A percentile compares a stretch with the other conserved stretches of the same genome.
Evolutionary conservation across 2,888 invertebrate species (phyloP).

Genomic region (Sceliomorpha sp.): DNA sequence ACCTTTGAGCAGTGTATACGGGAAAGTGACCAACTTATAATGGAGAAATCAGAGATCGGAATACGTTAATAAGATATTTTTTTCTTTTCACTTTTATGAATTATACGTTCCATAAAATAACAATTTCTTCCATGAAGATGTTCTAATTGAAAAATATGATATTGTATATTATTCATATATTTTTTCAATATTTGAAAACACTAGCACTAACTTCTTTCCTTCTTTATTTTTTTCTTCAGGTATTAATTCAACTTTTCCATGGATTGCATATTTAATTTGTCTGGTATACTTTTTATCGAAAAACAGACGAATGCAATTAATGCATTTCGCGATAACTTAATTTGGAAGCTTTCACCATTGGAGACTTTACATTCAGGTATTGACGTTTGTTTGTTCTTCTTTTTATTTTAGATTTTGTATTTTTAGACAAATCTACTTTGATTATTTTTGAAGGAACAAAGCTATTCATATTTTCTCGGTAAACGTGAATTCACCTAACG

Average conservation of each 20-base stretch:
- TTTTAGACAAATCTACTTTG: no score
- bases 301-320: neutral
- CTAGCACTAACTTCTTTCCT: no score
- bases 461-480: no score
- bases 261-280: neutral
- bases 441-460: no score
- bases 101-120: constrained; percentile 29
- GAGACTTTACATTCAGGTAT: no score
- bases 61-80: constrained; percentile 42
- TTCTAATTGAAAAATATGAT: constrained; percentile 13
- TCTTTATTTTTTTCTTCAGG: neutral
- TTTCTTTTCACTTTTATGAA: constrained; percentile 48
- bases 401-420: no score
- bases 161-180: constrained; percentile 13
- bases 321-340: no score
- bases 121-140: constrained; percentile 28
- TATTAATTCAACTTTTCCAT: neutral
- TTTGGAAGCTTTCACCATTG: no score
- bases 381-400: no score
- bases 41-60: constrained; percentile 49
- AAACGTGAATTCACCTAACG: no score
- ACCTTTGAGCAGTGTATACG: constrained; percentile 18
- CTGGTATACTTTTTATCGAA: neutral
- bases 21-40: constrained; percentile 28
- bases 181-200: neutral